phyloP scores from a whole-genome alignment of 53 echinoderm and acorn worm species.

The Apostichopus leukothele region DNA sequence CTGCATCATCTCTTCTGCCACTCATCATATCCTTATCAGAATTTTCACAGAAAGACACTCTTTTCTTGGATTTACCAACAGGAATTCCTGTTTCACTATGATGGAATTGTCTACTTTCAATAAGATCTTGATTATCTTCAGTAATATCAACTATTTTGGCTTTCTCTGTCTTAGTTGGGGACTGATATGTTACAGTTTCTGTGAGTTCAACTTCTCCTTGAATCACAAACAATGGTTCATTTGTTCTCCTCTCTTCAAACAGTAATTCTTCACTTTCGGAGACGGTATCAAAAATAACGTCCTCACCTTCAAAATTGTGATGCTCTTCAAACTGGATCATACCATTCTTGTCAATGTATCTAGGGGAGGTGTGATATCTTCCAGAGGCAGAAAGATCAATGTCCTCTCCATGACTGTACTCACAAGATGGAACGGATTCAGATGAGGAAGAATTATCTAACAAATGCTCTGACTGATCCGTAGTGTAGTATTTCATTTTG shows the following conservation, averaged over 20 bases:
- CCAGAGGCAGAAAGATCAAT: neutral
- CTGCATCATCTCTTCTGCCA: constrained; percentile 25
- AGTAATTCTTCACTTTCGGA: neutral
- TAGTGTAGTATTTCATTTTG: neutral
- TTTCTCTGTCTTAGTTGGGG: neutral
- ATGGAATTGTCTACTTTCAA: no score
- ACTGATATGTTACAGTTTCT: neutral
- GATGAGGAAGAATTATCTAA: neutral
- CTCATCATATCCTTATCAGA: constrained; percentile 34
- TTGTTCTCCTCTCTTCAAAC: neutral
- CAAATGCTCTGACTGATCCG: neutral
- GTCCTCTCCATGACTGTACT: neutral
- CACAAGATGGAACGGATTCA: neutral
- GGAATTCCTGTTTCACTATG: neutral
- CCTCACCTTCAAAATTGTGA: neutral
- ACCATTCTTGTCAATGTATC: neutral
- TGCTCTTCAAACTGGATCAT: neutral
- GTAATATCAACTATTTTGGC: neutral
- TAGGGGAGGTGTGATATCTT: neutral
- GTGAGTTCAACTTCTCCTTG: constrained; percentile 24
- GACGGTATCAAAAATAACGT: neutral
- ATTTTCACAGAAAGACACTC: constrained; percentile 56
- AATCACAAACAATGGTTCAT: constrained; percentile 1
- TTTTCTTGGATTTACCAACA: constrained; percentile 40
- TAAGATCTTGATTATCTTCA: constrained; percentile 16